Evolutionary conservation across 2,888 invertebrate genomes (phyloP), one percentile per base, ranked within the genome.

Genomic region (Drosophila aldrichi): DNA sequence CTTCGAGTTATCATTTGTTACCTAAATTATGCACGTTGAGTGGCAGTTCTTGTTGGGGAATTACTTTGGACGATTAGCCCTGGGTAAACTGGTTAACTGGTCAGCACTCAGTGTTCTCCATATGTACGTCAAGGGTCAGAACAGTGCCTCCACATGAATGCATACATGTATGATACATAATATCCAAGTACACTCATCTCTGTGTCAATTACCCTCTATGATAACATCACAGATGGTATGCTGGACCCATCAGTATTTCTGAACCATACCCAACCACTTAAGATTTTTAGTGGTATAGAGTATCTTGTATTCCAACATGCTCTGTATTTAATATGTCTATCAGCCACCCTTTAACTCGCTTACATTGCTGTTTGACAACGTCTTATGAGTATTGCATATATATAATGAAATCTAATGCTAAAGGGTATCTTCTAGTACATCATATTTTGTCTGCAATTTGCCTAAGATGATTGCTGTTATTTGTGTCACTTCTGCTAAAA

Each of bases 1-100:
- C 91, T 91, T 88, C 85, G 82, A 87, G 83, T 84, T 90, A 90
- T 89, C 90, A 91, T 88, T 91, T 90, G 81, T 87, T 81, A 83
- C 82, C 69, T 83, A 81, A 90, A 91, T 77, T 83, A 81, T 89
- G 82, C 89, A 83, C 86, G 80, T 81, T 90, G 89, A 89, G 89
- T 87, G 86, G 75, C 71, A 88, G 90, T 82, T 88, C 87, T 88
- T 88, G 82, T 48, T 84, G 70, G 63, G 63, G 68, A 74, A 78
- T 87, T 87, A 89, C 82, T 77, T 66, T 74, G 81, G 81, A 81
- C 82, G 88, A 83, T 83, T 83, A 89, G 85, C 82, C 82, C 64
- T 62, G 70, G 82, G 72, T 67, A 69, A 69, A 69, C 72, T 69
- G 75, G 70, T 67, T 67, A 69, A 69, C 71, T 72, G 88, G 66